Evolutionary conservation across 2,113 vertebrate species (phyloP), one percentile per base, ranked within the genome.

Genomic region (Tauraco erythrolophus): DNA sequence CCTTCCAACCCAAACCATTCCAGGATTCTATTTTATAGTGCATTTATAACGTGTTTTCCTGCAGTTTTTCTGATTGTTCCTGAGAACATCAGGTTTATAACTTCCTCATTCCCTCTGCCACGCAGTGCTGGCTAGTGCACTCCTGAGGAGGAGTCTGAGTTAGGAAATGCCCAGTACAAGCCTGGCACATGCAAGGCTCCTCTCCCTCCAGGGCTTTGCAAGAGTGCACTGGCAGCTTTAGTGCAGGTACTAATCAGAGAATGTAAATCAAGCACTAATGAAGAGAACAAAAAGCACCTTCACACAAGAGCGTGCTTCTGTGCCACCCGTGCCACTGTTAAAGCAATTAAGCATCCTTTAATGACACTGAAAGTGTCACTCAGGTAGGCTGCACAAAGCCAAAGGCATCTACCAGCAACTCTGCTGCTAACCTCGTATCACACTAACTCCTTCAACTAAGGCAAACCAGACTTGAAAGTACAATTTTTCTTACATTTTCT

Each of bases 301-400:
- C 51, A 27, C 43, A 13, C 14, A 30, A 12, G 1, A 50, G 51
- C 2, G 3, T 6, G 30, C 1, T 72, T 35, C 50, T 33, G 39
- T 8, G 17, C 21, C 19, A 18, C 22, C 50, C 2, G 1, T 7
- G 21, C 6, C 48, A 4, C 48, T 4, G 7, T 10, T 48, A 17
- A 46, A 69, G 23, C 4, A 37, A 75, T 39, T 51, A 45, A 75
- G 19, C 30, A 14, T 6, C 30, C 62, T 37, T 30, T 31, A 69
- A 37, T 1, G 33, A 25, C 62, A 17, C n/a, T 10, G 9, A 3
- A 41, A 69, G 23, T 1, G 39, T 18, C 62, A 27, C 62, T 46
- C 7, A 0, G 0, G 2, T 9, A 11, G 46, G 2, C 39, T n/a
- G 30, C 21, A 22, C 1, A 4, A 48, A 24, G 24, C 46, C 72